phyloP scores from a whole-genome alignment of 1,140 invertebrate species.

The Leptinotarsa texana region DNA sequence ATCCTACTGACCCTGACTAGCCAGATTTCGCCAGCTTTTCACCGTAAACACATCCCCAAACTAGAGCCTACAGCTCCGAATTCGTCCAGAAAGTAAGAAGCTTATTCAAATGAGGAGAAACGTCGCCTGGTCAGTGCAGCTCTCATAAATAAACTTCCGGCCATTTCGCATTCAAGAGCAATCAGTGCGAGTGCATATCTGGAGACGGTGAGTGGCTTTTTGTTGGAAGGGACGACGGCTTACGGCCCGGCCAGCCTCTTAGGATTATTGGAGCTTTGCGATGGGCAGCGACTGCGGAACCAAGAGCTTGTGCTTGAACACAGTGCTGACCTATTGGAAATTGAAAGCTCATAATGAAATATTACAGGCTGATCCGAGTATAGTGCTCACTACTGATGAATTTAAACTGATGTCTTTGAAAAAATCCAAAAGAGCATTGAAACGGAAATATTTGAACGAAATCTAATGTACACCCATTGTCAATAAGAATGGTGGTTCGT shows the following conservation, averaged over 20 bases:
- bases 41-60: too few relatives aligned
- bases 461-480: too few relatives aligned
- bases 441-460: too few relatives aligned
- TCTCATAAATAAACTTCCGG: neutral
- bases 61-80: neutral
- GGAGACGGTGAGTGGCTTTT: neutral
- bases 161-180: slow-evolving; percentile 1
- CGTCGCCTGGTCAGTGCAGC: neutral
- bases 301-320: neutral
- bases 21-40: too few relatives aligned
- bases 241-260: neutral
- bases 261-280: neutral
- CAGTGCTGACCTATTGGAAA: neutral
- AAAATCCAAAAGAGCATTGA: too few relatives aligned
- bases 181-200: slow-evolving; percentile 1
- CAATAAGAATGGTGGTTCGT: too few relatives aligned
- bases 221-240: neutral
- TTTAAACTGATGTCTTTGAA: too few relatives aligned
- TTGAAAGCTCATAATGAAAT: too few relatives aligned
- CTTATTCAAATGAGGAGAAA: neutral
- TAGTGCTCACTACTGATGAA: too few relatives aligned
- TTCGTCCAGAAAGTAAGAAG: neutral
- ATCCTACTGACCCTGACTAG: too few relatives aligned
- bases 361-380: too few relatives aligned
- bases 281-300: neutral